Conservation (phyloP, 2,113 vertebrate genomes). For the Tretioscincus oriximinensis region DNA sequence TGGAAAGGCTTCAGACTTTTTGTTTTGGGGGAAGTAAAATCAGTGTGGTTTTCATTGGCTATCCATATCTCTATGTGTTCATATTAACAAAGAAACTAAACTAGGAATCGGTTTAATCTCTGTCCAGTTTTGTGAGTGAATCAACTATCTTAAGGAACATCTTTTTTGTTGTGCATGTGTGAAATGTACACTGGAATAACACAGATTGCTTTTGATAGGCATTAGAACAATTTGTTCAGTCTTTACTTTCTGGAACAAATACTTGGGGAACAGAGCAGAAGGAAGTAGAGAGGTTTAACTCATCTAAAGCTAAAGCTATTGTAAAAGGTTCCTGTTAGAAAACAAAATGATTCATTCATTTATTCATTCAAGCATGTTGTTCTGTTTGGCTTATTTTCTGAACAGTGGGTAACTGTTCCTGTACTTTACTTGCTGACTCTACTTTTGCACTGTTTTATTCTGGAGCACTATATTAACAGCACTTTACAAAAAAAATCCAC, state of each 20-base stretch:
- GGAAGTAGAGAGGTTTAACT: conserved; percentile 45
- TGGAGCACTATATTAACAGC: background rate
- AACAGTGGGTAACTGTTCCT: conserved; percentile 60
- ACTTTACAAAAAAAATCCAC: background rate
- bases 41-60: conserved; percentile 1
- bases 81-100: conserved; percentile 5
- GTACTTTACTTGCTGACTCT: conserved; percentile 61
- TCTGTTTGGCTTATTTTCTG: conserved; percentile 61
- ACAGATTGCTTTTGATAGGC: conserved; percentile 15
- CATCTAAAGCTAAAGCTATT: conserved; percentile 54
- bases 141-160: conserved; percentile 1
- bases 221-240: background rate
- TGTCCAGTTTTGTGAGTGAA: conserved; percentile 6
- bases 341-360: conserved; percentile 73
- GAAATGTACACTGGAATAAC: background rate
- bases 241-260: conserved; percentile 33
- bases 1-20: conserved; percentile 4
- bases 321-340: conserved; percentile 65
- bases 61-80: background rate
- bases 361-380: conserved; percentile 59
- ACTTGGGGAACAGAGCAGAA: conserved; percentile 12
- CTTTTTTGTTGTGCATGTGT: background rate
- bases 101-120: background rate
- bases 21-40: background rate
- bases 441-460: conserved; percentile 37